Evolutionary conservation across 2,888 invertebrate species (phyloP), one percentile per base, ranked within the genome.

Genomic region (Nemotelus nigrinus): DNA sequence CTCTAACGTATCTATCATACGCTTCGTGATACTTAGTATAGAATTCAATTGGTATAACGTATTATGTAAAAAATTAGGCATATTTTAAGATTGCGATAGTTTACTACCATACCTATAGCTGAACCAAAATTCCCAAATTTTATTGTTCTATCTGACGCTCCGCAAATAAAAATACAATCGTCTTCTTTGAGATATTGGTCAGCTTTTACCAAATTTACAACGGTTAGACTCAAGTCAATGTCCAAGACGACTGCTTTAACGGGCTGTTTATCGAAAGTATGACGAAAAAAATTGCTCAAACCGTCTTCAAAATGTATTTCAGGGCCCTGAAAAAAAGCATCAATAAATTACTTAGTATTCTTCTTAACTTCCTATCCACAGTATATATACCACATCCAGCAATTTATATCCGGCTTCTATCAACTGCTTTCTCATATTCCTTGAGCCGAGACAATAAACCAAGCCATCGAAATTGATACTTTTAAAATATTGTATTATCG

Each of bases 161-260:
- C 89, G 3, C 81, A 81, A 1, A 90, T 81, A 60, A 88, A 85
- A 44, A 88, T 72, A 48, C 89, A 88, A 25, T 89, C 87, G 0
- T 87, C 84, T 65, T 86, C 83, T 47, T 86, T 83, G 3, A 90
- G 83, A 81, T 87, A 88, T 1, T 84, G 81, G 50, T 87, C 83
- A 2, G 88, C 88, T 67, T 86, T 85, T 82, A 88, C 86, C 43
- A 90, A 76, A 81, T 88, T 89, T 4, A 85, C 80, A 77, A 87
- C 88, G 43, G 85, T 88, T 68, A 88, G 81, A 81, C 88, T 87
- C 0, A 88, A 82, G 78, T 89, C 88, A 50, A 88, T 85, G 81
- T 90, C 90, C 2, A 88, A 82, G 4, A 90, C 81, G 1, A 90
- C 88, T 0, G 89, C 90, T 77, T 88, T 86, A 0, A 89, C 85